Base-by-base conservation (phyloP, 2,888 invertebrate genomes). In the Capitulum mitella region DNA sequence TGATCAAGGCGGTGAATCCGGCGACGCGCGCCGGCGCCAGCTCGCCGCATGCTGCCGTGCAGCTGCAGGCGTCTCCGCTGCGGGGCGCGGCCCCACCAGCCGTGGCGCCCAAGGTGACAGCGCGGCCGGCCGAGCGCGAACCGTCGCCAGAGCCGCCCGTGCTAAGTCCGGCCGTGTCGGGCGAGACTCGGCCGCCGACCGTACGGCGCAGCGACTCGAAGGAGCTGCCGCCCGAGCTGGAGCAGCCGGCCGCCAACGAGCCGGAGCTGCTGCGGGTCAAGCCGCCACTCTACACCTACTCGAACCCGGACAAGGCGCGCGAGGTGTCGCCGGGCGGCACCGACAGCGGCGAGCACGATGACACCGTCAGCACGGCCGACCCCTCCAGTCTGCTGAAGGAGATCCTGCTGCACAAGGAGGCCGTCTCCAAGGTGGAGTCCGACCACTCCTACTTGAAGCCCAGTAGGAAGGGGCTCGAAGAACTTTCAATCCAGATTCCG, bases 231-330 rank as follows among this genome's bases (percentile, higher is more conserved):
- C 76, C 76, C 29, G 46, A 43, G n/a, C 76, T 76, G 46, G 46
- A 76, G 46, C n/a, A 76, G 19, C 43, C 46, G 46, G 8, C 70
- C 1, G 46, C 76, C 32, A 81, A 82, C 61, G 81, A 82, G 77
- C 83, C 78, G 79, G 81, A 77, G 78, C 83, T 92, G 29, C 89
- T 92, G 82, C 88, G 92, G 81, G 89, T 90, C 79, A 91, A 91
- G 29, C 92, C 92, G 6, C 92, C 92, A 10, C 86, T 92, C 32
- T 93, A 92, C 84, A 92, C 92, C 0, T 93, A 92, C 84, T 92
- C 92, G 22, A 92, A 92, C 84, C 90, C 90, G 78, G 92, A 91
- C 40, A 70, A 70, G 70, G 70, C 70, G 40, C 37, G 70, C 8
- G 70, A 70, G 40, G 0, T 26, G 70, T 40, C 70, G 26, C 26